phyloP scores from a whole-genome alignment of 2,113 vertebrate genomes.

The Cynopterus brachyotis region DNA sequence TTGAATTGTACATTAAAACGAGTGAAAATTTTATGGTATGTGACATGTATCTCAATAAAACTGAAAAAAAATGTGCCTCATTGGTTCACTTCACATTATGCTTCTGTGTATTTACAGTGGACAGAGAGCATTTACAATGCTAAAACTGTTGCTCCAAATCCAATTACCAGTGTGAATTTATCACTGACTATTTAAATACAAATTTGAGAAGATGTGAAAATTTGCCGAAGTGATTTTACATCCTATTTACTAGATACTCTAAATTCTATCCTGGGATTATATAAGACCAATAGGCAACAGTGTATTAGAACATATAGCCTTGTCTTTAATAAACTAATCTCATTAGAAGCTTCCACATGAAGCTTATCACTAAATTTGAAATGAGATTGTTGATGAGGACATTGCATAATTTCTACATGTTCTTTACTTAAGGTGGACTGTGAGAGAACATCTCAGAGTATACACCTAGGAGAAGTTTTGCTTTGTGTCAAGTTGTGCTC shows the following conservation, averaged over 20 bases:
- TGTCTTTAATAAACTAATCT: background rate
- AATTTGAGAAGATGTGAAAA: background rate
- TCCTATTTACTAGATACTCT: background rate
- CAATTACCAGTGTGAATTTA: background rate
- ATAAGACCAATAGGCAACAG: rapidly evolving
- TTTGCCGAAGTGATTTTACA: background rate
- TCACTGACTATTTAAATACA: background rate
- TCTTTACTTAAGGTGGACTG: background rate
- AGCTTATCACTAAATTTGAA: background rate
- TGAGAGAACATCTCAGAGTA: background rate
- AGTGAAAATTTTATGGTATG: background rate
- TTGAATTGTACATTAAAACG: background rate
- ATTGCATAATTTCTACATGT: background rate
- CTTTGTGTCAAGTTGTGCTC: background rate
- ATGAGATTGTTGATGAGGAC: background rate
- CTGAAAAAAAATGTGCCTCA: background rate
- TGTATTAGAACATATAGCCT: background rate
- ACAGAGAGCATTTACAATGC: background rate
- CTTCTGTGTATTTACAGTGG: background rate
- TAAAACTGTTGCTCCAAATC: background rate
- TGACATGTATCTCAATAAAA: background rate
- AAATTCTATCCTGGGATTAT: background rate
- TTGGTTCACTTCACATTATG: background rate
- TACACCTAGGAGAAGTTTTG: background rate
- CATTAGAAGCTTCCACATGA: background rate